Conservation (phyloP, 2,113 vertebrate genomes). For the Aphelocoma coerulescens region DNA sequence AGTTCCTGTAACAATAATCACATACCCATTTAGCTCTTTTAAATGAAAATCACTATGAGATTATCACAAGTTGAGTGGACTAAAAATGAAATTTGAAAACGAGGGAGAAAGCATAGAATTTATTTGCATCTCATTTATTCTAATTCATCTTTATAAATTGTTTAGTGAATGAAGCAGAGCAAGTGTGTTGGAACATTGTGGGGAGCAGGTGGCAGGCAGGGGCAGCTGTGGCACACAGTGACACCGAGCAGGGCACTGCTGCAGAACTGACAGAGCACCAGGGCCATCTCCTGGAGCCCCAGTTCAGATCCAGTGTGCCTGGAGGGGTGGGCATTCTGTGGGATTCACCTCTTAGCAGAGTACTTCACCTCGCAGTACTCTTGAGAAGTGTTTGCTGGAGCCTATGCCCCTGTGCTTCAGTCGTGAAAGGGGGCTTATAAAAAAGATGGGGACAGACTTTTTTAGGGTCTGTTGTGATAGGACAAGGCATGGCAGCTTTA, state of each 20-base stretch:
- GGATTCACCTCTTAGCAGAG: background rate
- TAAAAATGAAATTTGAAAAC: constrained; percentile 83
- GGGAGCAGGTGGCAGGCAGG: constrained; percentile 6
- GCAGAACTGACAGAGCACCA: background rate
- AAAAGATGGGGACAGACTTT: background rate
- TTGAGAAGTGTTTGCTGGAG: background rate
- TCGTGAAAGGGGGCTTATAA: background rate
- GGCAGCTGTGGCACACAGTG: background rate
- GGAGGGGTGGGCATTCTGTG: background rate
- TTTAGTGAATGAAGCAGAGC: constrained; percentile 60
- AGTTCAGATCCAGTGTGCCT: rapidly evolving
- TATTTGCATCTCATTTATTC: constrained; percentile 81
- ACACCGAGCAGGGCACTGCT: background rate
- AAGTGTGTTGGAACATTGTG: background rate
- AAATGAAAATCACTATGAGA: constrained; percentile 83
- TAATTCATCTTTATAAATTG: constrained; percentile 67
- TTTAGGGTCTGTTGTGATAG: background rate
- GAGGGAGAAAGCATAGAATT: constrained; percentile 75
- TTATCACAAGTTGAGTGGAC: constrained; percentile 85
- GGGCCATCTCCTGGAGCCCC: background rate
- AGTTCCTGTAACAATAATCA: constrained; percentile 84
- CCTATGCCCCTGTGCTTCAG: background rate
- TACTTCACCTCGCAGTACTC: background rate
- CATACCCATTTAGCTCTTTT: constrained; percentile 82
- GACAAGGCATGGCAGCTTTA: background rate